Base-by-base conservation (phyloP, 2,888 invertebrate genomes). In the Odontocolon sp. region DNA sequence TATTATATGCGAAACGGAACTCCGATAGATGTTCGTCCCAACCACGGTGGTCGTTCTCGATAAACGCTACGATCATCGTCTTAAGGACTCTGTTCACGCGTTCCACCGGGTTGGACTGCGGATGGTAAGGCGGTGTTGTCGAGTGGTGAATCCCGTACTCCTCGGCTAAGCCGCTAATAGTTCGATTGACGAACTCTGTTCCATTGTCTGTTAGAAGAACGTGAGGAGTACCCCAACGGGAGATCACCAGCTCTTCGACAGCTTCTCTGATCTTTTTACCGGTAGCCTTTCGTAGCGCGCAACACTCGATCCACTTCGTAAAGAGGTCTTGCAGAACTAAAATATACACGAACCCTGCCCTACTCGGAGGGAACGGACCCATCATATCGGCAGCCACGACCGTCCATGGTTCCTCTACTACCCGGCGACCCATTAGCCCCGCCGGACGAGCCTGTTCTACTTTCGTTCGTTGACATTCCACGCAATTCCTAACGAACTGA, bases 171-270 rank as follows among this genome's bases (percentile, higher is more conserved):
- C 28, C 26, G 14, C 18, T 11, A 0, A 71, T 14, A n/a, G n/a
- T 47, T 1, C 42, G 14, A 1, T 75, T 75, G 2, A 14, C n/a
- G 9, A 76, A 80, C 40, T 81, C 72, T 0, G 73, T 71, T 0
- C 82, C 83, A 52, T 81, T 82, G 42, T 84, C 84, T 1, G 61
- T 57, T 0, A 83, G 45, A 0, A 84, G 16, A 3, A 63, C 38
- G 14, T 73, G 21, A 0, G 80, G 79, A 4, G 42, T 33, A n/a
- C n/a, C 83, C 50, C 59, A 79, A 0, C 42, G 21, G 4, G 70
- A 50, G 26, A 82, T 70, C 1, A 77, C 64, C 0, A 78, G 16
- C 9, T 81, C 54, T 42, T 81, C 71, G 5, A 83, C n/a, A 8
- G 16, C 16, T 9, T 75, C 73, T 1, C 18, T 36, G 1, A 81